Conservation (phyloP, 2,113 vertebrate genomes). For the Eublepharis macularius region DNA sequence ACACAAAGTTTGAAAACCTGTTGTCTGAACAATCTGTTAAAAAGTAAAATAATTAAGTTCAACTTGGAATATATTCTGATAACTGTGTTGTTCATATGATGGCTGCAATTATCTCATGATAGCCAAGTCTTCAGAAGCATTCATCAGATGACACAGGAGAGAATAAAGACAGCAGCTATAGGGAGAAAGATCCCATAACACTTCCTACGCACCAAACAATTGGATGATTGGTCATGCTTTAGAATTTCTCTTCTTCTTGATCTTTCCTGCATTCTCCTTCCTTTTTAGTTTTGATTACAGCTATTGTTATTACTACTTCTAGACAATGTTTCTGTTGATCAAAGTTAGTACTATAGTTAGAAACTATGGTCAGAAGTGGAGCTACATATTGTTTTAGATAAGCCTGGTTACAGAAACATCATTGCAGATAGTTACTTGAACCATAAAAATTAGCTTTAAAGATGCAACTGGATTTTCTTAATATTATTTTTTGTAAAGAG, state of each 20-base stretch:
- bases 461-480: no score
- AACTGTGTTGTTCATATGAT: background rate
- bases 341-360: background rate
- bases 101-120: background rate
- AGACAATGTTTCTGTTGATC: background rate
- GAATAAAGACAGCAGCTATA: background rate
- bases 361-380: background rate
- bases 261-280: background rate
- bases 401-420: background rate
- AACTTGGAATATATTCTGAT: constrained; percentile 20
- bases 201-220: background rate
- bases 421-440: background rate
- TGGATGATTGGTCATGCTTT: background rate
- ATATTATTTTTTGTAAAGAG: no score
- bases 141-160: background rate
- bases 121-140: background rate
- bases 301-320: background rate
- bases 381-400: background rate
- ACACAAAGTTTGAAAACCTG: constrained; percentile 24
- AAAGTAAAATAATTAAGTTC: background rate
- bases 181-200: background rate
- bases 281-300: background rate
- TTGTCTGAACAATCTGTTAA: constrained; percentile 7
- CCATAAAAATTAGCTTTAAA: no score
- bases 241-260: no score